Conservation (phyloP, 2,888 invertebrate genomes). For the Oligia fasciuncula region DNA sequence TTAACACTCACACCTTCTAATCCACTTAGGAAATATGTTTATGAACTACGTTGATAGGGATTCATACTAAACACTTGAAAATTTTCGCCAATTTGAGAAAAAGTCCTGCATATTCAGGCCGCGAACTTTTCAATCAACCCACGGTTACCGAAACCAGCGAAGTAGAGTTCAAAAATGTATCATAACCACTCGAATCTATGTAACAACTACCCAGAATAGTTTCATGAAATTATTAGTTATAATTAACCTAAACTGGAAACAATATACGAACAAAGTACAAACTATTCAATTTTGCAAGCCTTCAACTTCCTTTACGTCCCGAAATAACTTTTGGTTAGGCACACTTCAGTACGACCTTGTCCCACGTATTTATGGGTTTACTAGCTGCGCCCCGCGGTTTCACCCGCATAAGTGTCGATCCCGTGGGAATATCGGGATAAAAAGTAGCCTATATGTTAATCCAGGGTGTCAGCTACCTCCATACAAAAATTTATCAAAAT, state of each 20-base stretch:
- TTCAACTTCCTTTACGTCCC: slow-evolving; percentile 27
- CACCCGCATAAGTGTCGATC: no score
- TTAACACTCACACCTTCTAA: neutral
- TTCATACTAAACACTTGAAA: slow-evolving; percentile 2
- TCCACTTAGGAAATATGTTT: neutral
- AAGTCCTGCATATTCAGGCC: neutral
- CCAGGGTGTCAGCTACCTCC: no score
- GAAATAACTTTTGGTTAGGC: slow-evolving; percentile 39
- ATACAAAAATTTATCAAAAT: no score
- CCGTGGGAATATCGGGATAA: no score
- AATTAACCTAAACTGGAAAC: slow-evolving; percentile 44
- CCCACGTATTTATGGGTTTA: neutral
- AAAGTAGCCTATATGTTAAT: no score
- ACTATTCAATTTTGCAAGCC: slow-evolving; percentile 34
- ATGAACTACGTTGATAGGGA: neutral
- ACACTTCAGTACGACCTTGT: slow-evolving; percentile 24
- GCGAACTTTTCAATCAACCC: neutral
- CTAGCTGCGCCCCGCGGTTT: no score
- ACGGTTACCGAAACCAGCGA: neutral
- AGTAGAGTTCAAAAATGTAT: neutral
- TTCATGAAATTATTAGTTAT: slow-evolving; percentile 36
- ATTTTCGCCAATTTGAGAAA: neutral
- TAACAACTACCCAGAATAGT: slow-evolving; percentile 40
- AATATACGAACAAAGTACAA: slow-evolving; percentile 28
- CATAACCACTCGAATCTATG: neutral